A percentile compares a stretch with the other conserved stretches of the same genome.
phyloP scores from a whole-genome alignment of 2,888 invertebrate species.

The Habroteleia sp. region DNA sequence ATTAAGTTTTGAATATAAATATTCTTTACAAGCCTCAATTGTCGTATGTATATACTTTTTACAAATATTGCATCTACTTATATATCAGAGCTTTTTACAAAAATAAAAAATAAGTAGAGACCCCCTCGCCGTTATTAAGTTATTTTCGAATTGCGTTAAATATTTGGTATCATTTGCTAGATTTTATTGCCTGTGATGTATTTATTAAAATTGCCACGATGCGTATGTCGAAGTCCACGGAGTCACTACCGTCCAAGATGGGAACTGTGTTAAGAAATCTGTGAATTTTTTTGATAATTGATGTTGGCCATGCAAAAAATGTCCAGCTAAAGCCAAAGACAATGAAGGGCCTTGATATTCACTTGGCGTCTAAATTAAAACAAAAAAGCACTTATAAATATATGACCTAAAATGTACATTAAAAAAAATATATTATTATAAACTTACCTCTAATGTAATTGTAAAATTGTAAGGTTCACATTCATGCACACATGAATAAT shows the following conservation, averaged over 20 bases:
- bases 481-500: conserved; percentile 85
- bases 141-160: conserved; percentile 16
- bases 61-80: conserved; percentile 24
- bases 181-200: neutral
- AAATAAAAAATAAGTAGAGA: conserved; percentile 55
- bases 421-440: too few species aligned
- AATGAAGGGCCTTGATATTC: conserved; percentile 80
- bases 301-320: conserved; percentile 83
- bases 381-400: neutral
- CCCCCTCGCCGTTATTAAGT: conserved; percentile 44
- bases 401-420: too few species aligned
- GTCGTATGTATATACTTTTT: conserved; percentile 15
- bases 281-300: conserved; percentile 82
- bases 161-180: conserved; percentile 22
- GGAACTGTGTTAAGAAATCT: conserved; percentile 84
- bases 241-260: conserved; percentile 85
- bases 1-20: conserved; percentile 22
- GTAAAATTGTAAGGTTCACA: conserved; percentile 84
- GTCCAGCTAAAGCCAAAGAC: conserved; percentile 84
- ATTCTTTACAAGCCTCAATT: neutral
- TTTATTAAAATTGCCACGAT: conserved; percentile 82
- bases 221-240: conserved; percentile 88
- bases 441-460: conserved; percentile 83
- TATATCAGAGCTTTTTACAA: conserved; percentile 30
- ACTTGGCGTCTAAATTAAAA: conserved; percentile 78